phyloP scores from a whole-genome alignment of 2,113 vertebrate species.

The Passer montanus region DNA sequence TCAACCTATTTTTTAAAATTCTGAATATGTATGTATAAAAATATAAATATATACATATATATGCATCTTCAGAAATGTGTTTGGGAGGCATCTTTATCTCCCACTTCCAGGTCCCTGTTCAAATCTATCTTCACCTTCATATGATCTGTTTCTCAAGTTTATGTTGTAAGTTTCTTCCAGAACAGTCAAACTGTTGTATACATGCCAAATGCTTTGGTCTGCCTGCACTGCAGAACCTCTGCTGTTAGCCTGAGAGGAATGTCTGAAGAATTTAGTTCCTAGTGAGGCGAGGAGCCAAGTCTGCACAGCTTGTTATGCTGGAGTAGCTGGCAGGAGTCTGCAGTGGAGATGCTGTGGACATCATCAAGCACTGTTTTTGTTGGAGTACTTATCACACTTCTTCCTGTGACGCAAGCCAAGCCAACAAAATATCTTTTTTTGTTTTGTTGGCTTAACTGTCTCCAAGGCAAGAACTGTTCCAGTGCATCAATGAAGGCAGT shows the following conservation, averaged over 20 bases:
- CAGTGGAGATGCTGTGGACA: background rate
- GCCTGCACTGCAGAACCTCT: background rate
- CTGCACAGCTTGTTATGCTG: background rate
- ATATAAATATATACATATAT: too few species aligned
- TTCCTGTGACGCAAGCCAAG: background rate
- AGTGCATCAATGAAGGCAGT: background rate
- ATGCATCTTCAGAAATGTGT: background rate
- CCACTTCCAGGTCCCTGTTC: background rate
- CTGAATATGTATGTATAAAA: background rate
- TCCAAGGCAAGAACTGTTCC: background rate
- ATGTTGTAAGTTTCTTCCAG: background rate
- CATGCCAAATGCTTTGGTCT: background rate
- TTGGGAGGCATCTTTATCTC: background rate
- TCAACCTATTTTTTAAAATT: background rate
- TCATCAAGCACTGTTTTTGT: background rate
- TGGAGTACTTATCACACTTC: background rate
- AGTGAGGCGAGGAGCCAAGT: background rate
- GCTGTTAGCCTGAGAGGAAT: background rate
- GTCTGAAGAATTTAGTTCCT: background rate
- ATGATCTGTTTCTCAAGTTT: background rate
- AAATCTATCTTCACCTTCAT: background rate
- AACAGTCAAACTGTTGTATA: background rate
- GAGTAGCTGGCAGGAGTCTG: background rate
- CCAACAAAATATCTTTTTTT: background rate
- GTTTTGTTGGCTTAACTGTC: background rate